Evolutionary conservation across 1,140 invertebrate species (phyloP).

Genomic region (Microplitis mediator): DNA sequence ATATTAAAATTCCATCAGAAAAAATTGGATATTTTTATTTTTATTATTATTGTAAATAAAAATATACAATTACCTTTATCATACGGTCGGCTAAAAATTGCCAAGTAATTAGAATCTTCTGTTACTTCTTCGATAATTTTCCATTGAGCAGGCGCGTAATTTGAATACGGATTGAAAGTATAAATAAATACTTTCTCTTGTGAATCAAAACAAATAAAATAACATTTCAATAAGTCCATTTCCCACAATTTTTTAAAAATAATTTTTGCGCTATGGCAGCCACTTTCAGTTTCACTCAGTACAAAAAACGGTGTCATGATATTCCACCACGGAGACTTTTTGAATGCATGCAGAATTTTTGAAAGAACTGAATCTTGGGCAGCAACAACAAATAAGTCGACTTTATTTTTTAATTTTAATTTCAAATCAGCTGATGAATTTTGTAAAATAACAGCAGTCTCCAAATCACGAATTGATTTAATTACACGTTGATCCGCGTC

Average conservation of each 20-base stretch:
- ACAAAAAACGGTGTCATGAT: neutral
- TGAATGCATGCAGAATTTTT: neutral
- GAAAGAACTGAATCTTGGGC: neutral
- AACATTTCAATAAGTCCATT: neutral
- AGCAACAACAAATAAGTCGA: neutral
- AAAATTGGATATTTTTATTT: no score
- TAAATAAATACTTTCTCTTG: neutral
- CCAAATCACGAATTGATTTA: no score
- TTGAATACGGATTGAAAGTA: neutral
- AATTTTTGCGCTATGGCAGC: neutral
- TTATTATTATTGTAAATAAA: neutral
- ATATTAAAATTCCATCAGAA: no score
- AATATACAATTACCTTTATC: neutral
- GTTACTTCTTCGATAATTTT: no score
- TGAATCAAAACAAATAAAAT: neutral
- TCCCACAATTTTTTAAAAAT: neutral
- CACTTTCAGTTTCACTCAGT: neutral
- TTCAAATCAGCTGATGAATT: no score
- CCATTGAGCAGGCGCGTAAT: neutral
- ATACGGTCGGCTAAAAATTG: neutral
- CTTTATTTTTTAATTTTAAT: no score
- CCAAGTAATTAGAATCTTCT: neutral
- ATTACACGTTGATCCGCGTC: no score
- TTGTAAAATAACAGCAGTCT: no score
- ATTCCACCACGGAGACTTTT: neutral